These are phyloP conservation scores for Stenotaenia linearis DNA, from an alignment of 2,888 invertebrate genomes.

Conservation along the genomic window DNA sequence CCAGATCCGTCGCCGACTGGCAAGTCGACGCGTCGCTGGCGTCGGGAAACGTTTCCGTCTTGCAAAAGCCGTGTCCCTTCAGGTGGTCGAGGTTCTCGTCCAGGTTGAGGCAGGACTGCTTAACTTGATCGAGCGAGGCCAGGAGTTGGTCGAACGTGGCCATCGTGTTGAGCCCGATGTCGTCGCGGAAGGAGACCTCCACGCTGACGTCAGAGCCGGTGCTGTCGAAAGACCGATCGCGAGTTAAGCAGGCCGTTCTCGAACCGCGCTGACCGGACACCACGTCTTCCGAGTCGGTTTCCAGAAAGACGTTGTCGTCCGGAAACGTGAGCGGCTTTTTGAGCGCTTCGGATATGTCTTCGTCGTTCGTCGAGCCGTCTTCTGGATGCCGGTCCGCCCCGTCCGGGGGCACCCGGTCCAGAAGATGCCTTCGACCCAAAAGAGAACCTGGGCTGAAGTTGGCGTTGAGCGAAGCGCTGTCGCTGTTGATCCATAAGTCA, in stretches of 20 bases:
- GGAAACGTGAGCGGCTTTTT: not conserved
- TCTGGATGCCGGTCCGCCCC: not conserved
- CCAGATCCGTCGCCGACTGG: not conserved
- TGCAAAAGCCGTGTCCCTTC: conserved; percentile 36
- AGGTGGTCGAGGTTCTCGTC: conserved; percentile 42
- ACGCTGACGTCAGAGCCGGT: conserved; percentile 42
- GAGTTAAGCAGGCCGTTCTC: conserved; percentile 35
- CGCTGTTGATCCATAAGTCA: not conserved
- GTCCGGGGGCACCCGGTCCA: conserved; percentile 29
- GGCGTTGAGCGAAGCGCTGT: conserved; percentile 29
- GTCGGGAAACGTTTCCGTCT: conserved; percentile 6
- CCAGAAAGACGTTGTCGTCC: not conserved
- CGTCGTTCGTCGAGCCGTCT: not conserved
- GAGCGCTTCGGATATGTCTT: not conserved
- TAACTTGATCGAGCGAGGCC: conserved; percentile 42
- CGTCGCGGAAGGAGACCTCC: conserved; percentile 38
- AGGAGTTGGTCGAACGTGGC: conserved; percentile 41
- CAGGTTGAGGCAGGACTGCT: conserved; percentile 42
- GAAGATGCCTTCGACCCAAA: not conserved
- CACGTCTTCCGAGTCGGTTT: not conserved
- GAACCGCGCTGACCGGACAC: not conserved
- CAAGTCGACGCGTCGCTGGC: not conserved
- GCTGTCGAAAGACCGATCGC: conserved; percentile 42
- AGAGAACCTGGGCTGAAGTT: conserved; percentile 34
- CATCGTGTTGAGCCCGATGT: conserved; percentile 39